A percentile compares a stretch with the other conserved stretches of the same genome.
Conservation (phyloP, 2,888 invertebrate genomes). For the Meghimatium bilineatum region DNA sequence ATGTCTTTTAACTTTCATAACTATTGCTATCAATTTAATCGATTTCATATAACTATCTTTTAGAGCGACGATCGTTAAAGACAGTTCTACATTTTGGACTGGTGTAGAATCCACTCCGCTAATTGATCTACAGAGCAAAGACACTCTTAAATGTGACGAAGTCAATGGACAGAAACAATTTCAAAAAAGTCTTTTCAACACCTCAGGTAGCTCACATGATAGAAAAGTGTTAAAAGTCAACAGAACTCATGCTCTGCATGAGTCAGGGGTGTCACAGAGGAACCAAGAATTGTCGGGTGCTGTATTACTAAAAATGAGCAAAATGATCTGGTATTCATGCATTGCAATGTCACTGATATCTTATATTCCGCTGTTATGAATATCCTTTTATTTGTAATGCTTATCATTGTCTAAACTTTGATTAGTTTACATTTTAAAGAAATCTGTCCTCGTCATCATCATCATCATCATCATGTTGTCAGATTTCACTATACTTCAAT, state of each 20-base stretch:
- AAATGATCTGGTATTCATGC: too few relatives aligned
- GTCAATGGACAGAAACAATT: not conserved
- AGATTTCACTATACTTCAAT: too few relatives aligned
- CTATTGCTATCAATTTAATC: too few relatives aligned
- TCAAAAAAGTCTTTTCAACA: not conserved
- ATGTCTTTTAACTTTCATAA: too few relatives aligned
- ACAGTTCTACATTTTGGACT: conserved; percentile 49
- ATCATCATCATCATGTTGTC: too few relatives aligned
- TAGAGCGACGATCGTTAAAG: conserved; percentile 54
- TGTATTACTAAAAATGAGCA: not conserved
- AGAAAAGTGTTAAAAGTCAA: not conserved
- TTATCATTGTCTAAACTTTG: too few relatives aligned
- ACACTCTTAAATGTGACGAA: conserved; percentile 41
- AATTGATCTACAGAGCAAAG: conserved; percentile 48
- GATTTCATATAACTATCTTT: not conserved
- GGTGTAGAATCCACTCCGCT: conserved; percentile 51
- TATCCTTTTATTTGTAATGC: too few relatives aligned
- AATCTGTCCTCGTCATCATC: too few relatives aligned
- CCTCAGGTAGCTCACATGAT: not conserved
- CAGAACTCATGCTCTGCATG: not conserved
- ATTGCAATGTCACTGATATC: too few relatives aligned
- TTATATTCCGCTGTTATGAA: too few relatives aligned
- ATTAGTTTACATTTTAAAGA: too few relatives aligned
- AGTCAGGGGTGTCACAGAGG: not conserved
- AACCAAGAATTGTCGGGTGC: not conserved